phyloP scores from a whole-genome alignment of 2,113 vertebrate species.

The Petrocephalus microphthalmus region DNA sequence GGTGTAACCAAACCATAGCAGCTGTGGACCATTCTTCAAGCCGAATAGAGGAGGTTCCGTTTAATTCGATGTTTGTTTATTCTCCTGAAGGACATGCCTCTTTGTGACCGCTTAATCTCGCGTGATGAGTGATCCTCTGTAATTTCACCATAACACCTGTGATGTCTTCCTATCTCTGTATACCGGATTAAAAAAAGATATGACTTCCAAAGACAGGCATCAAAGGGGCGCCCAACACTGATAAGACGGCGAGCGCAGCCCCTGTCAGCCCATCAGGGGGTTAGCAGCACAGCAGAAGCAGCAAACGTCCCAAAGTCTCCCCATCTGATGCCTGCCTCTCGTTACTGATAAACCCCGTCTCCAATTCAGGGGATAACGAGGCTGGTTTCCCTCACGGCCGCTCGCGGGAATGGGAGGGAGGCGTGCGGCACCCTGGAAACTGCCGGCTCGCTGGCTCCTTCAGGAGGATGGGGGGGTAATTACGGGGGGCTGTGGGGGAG shows the following conservation, averaged over 20 bases:
- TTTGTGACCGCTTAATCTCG: background rate
- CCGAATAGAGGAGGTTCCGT: background rate
- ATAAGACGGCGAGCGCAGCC: constrained; percentile 33
- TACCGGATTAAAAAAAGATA: constrained; percentile 28
- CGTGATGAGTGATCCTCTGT: background rate
- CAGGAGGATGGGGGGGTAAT: background rate
- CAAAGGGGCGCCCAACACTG: constrained; percentile 26
- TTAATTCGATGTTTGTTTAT: background rate
- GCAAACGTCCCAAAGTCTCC: constrained; percentile 29
- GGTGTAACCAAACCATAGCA: background rate
- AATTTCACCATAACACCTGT: constrained; percentile 9
- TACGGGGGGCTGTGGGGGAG: background rate
- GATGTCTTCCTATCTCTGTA: constrained; percentile 38
- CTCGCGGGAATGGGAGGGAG: background rate
- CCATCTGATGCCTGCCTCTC: constrained; percentile 31
- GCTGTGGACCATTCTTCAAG: background rate
- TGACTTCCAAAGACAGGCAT: constrained; percentile 29
- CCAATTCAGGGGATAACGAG: constrained; percentile 40
- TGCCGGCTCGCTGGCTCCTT: background rate
- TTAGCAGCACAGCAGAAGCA: constrained; percentile 31
- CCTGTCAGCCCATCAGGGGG: constrained; percentile 32
- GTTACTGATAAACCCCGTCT: constrained; percentile 41
- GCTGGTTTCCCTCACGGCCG: constrained; percentile 27
- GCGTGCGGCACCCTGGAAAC: background rate
- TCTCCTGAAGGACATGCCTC: background rate